Base-by-base conservation (phyloP, 2,888 invertebrate species). In the Nebria brevicollis region DNA sequence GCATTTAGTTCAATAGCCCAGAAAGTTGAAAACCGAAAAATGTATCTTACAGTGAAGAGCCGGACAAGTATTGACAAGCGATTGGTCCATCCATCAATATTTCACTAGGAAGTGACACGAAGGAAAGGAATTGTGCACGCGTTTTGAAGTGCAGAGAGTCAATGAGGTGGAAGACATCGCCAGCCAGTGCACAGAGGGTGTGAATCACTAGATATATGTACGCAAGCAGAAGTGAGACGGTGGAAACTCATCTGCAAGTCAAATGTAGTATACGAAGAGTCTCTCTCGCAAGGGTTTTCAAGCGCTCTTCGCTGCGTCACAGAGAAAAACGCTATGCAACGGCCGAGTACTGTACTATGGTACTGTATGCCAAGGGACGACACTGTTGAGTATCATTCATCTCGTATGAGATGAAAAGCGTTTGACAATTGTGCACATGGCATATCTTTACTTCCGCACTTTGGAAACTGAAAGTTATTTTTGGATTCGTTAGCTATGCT, bases 71-170 rank as follows among this genome's bases (percentile, higher is more conserved):
- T 77, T 68, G 77, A 77, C 77, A 77, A 72, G 70, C 75, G 43
- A 72, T 72, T 34, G 41, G 77, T 70, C 72, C 72, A 77, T 77
- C 77, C 77, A 77, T 77, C 77, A 76, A 70, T 70, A 70, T 70
- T 26, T 70, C 70, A 54, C 54, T 54, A 54, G 54, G 54, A 54
- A 54, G 54, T 54, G 54, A 54, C 54, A 54, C 54, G 54, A 7
- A 54, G 54, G 54, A 54, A 54, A 54, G 4, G 54, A 54, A 54
- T 54, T 54, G 54, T 54, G 54, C 54, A 54, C 54, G 70, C 25
- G 70, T 70, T 34, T 70, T 34, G 70, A 26, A 25, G 70, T 34
- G 25, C 25, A 34, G 25, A 41, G 73, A 43, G 73, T 73, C 73
- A 73, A 73, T 73, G 73, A 73, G 73, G 73, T 43, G 73, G 73